Evolutionary conservation across 2,797 vertebrate genomes (phyloP), one percentile per base, ranked within the genome.

Genomic region (Ciconia nigra): DNA sequence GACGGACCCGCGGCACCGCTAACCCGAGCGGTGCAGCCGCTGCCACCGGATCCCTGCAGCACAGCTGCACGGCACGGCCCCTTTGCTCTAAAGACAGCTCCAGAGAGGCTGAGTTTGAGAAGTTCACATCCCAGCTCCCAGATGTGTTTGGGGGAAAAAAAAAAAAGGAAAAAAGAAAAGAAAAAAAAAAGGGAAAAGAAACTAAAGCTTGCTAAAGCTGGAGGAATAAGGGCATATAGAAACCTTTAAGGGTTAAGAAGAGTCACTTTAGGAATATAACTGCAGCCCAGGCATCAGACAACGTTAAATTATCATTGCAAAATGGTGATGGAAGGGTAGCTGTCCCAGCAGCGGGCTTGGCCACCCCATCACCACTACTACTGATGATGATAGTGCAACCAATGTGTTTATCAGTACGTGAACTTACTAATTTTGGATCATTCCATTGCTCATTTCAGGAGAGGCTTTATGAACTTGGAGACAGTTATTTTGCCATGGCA

Each of bases 331-430:
- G 44, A 33, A 41, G 35, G 39, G 22, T n/a, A 13, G 29, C 35
- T 25, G 29, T 39, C 29, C 39, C 49, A 74, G 65, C 22, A n/a
- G 46, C 41, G 9, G 22, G 31, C 62, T 24, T 28, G 37, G 28
- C 35, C 54, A 33, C 20, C 33, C 31, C 0, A 0, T 22, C 73
- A 54, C 61, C 41, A 8, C 37, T 15, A 2, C 19, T 29, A 35
- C 1, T 25, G 54, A 49, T 1, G 4, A 19, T 0, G 12, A 29
- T 9, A 17, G 51, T 10, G 19, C 52, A 49, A 41, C n/a, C 2
- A 2, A 2, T 2, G 8, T 33, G 13, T 21, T 67, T 42, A 21
- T 16, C 4, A 2, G 12, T 9, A 13, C 10, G 7, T 4, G 15
- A 21, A 31, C 13, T 33, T 14, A 52, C 54, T 46, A 2, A 29